phyloP scores from a whole-genome alignment of 2,888 invertebrate species.

The Sussaba pulchella region DNA sequence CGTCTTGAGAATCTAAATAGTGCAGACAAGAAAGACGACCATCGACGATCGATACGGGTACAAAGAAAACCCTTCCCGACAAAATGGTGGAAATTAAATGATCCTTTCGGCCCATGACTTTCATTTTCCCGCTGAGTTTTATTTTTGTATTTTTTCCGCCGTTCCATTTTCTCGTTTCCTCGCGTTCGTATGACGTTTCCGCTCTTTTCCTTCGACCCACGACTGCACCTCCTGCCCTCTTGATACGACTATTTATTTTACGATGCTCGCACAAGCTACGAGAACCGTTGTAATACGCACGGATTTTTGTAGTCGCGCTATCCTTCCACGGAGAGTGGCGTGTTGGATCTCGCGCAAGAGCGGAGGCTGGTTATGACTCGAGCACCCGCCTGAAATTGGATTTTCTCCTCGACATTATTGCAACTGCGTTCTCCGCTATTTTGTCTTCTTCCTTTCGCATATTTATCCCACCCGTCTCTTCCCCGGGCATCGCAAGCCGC shows the following conservation, averaged over 20 bases:
- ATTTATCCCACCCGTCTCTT: not conserved
- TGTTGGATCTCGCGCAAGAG: not conserved
- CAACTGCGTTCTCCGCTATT: constrained; percentile 47
- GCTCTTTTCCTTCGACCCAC: constrained; percentile 4
- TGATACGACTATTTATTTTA: constrained; percentile 65
- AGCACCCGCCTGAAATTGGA: constrained; percentile 54
- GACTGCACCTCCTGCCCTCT: constrained; percentile 3
- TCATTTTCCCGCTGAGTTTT: no score
- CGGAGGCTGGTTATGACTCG: constrained; percentile 20
- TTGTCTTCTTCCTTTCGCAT: constrained; percentile 16
- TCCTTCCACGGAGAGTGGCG: not conserved
- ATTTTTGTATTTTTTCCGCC: no score
- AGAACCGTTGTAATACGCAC: constrained; percentile 54
- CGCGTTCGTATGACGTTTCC: not conserved
- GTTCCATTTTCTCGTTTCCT: no score
- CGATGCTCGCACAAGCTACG: constrained; percentile 60
- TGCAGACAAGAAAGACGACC: no score
- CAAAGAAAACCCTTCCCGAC: not conserved
- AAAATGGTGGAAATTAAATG: constrained; percentile 1
- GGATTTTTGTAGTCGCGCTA: constrained; percentile 47
- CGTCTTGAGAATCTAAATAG: no score
- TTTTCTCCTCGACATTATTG: constrained; percentile 56
- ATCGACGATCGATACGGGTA: no score
- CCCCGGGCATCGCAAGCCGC: constrained; percentile 13
- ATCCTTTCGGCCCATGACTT: no score